Conservation (phyloP, 2,797 vertebrate genomes). For the Scolopax bukidnonensis region DNA sequence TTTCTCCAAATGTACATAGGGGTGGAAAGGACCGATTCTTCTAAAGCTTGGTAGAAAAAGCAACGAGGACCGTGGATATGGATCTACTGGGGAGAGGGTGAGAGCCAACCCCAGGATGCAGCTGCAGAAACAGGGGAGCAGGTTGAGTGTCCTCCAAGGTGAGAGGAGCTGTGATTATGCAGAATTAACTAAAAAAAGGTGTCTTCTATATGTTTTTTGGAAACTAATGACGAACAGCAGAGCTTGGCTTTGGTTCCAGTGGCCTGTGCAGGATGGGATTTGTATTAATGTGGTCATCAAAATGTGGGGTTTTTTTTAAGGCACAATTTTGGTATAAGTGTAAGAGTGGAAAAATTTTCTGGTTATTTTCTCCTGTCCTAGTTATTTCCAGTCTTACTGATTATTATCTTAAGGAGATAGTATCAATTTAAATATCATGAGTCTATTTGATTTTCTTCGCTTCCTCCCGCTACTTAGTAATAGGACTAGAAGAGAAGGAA, state of each 20-base stretch:
- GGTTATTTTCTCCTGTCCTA: background rate
- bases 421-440: background rate
- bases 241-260: background rate
- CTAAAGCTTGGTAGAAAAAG: background rate
- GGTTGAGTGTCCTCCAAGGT: background rate
- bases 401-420: background rate
- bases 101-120: background rate
- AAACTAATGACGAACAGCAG: background rate
- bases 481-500: background rate
- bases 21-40: rapidly evolving
- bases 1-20: background rate
- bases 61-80: rapidly evolving
- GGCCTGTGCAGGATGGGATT: background rate
- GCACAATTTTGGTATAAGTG: background rate
- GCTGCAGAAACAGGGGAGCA: background rate
- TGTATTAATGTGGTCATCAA: background rate
- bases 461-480: background rate
- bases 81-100: background rate
- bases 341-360: background rate
- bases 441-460: background rate
- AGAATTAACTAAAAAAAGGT: background rate
- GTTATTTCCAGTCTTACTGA: background rate
- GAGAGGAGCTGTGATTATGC: background rate
- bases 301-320: background rate
- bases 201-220: background rate